A percentile compares a stretch with the other conserved stretches of the same genome.
These are phyloP conservation scores for Stegophylla sp. DNA, from an alignment of 2,888 invertebrate species.

Conservation along the genomic window DNA sequence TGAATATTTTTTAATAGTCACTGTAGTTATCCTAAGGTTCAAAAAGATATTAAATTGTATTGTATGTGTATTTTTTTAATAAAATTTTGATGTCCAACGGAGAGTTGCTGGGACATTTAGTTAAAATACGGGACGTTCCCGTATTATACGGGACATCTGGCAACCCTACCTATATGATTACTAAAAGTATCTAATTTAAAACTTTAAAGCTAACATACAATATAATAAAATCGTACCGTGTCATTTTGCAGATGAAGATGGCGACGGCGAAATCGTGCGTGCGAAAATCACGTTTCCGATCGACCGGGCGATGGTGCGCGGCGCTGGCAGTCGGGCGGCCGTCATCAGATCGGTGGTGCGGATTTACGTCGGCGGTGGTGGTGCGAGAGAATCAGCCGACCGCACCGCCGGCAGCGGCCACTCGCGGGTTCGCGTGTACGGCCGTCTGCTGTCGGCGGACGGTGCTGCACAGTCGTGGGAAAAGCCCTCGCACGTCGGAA, in stretches of 20 bases:
- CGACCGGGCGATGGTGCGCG: neutral
- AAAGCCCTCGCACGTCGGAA: neutral
- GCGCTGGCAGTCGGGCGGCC: neutral
- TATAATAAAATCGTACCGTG: too few relatives aligned
- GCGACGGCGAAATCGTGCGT: neutral
- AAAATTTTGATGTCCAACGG: too few relatives aligned
- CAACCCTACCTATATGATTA: too few relatives aligned
- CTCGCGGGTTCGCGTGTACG: neutral
- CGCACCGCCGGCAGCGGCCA: neutral
- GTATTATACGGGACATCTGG: too few relatives aligned
- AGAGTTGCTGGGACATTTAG: too few relatives aligned
- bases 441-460: neutral
- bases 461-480: neutral
- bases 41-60: too few relatives aligned
- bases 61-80: too few relatives aligned
- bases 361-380: conserved; percentile 29
- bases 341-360: conserved; percentile 33
- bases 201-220: too few relatives aligned
- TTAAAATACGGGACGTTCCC: too few relatives aligned
- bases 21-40: too few relatives aligned
- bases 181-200: too few relatives aligned
- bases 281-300: conserved; percentile 20
- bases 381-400: neutral
- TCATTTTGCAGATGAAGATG: conserved; percentile 3
- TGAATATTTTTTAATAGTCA: too few relatives aligned